Evolutionary conservation across 2,797 vertebrate species (phyloP).

Genomic region (Carapus acus): DNA sequence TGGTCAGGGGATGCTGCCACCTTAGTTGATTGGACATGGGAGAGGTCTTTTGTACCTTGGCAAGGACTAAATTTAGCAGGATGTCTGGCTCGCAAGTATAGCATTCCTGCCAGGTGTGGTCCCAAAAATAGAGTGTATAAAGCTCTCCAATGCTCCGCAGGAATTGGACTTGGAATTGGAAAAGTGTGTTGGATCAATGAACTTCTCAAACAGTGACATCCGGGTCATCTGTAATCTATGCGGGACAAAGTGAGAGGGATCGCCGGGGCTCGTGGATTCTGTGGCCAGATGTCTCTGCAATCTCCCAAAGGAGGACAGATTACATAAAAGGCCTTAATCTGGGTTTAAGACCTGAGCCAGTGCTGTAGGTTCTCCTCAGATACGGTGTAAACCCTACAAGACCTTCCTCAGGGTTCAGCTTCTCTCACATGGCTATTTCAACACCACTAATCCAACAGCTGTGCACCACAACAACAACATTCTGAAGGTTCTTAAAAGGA

Average conservation of each 20-base stretch:
- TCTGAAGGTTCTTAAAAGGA: background rate
- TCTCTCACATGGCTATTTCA: constrained; percentile 4
- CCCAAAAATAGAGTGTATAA: too few relatives aligned
- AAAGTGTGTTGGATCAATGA: too few relatives aligned
- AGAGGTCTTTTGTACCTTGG: too few relatives aligned
- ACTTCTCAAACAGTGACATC: too few relatives aligned
- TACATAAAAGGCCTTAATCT: constrained; percentile 76
- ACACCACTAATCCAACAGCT: background rate
- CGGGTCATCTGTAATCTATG: constrained; percentile 44
- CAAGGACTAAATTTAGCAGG: too few relatives aligned
- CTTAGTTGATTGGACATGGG: too few relatives aligned
- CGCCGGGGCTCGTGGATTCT: constrained; percentile 61
- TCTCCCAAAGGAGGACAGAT: constrained; percentile 74
- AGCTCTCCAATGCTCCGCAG: too few relatives aligned
- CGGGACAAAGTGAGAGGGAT: constrained; percentile 21
- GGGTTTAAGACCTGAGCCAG: constrained; percentile 68
- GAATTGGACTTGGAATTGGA: too few relatives aligned
- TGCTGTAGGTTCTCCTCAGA: constrained; percentile 54
- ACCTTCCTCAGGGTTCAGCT: constrained; percentile 19
- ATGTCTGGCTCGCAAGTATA: too few relatives aligned
- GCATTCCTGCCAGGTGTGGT: too few relatives aligned
- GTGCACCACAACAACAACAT: background rate
- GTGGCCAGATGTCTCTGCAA: constrained; percentile 75
- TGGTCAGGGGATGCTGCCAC: too few relatives aligned
- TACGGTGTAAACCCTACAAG: constrained; percentile 46